phyloP scores from a whole-genome alignment of 1,140 invertebrate species.

The Augochlora pura region DNA sequence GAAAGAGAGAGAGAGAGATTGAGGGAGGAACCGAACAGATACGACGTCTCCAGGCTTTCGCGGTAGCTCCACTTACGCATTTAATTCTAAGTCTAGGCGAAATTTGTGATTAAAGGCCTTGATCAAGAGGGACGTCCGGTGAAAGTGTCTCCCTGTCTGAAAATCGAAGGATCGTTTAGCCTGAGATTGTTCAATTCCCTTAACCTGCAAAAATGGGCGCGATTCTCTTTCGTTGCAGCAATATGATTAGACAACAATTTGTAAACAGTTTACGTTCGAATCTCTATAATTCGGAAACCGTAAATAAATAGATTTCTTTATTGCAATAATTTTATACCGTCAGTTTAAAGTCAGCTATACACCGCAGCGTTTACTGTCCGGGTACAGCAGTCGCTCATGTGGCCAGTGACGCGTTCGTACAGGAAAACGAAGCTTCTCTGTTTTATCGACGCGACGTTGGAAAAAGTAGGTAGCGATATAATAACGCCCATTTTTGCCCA shows the following conservation, averaged over 20 bases:
- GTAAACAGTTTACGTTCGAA: too few relatives aligned
- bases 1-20: too few relatives aligned
- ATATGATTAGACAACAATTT: too few relatives aligned
- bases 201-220: too few relatives aligned
- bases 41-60: constrained; percentile 65
- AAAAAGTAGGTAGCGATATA: background rate
- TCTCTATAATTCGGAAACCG: too few relatives aligned
- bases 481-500: background rate
- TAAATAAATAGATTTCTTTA: too few relatives aligned
- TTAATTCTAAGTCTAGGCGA: constrained; percentile 96
- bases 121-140: constrained; percentile 95
- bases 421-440: background rate
- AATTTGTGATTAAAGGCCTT: constrained; percentile 98
- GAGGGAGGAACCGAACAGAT: constrained; percentile 57
- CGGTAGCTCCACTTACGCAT: constrained; percentile 90
- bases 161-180: constrained; percentile 75
- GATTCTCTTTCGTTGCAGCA: too few relatives aligned
- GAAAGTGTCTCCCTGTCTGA: constrained; percentile 95
- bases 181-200: too few relatives aligned
- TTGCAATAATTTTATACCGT: background rate
- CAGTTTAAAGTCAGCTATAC: too few relatives aligned
- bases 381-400: too few relatives aligned
- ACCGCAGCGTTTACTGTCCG: too few relatives aligned
- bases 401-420: background rate
- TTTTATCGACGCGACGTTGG: background rate